Conservation (phyloP, 2,113 vertebrate species). For the Anseranas semipalmata region DNA sequence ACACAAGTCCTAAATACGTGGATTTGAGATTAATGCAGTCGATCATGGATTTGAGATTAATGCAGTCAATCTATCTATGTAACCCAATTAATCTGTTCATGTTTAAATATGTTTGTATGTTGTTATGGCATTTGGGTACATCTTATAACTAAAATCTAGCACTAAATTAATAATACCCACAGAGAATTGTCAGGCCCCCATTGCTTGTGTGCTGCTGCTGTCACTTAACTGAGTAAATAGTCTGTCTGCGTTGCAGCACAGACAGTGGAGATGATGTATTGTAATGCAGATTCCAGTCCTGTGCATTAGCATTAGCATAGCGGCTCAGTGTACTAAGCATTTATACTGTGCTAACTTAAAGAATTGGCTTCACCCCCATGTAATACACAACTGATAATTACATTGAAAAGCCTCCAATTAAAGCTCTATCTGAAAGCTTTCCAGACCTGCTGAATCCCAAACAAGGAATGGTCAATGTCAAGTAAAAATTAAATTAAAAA, state of each 20-base stretch:
- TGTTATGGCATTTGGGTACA: background rate
- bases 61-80: background rate
- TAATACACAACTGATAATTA: conserved; percentile 40
- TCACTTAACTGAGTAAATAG: background rate
- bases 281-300: background rate
- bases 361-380: background rate
- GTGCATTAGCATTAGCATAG: background rate
- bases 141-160: conserved; percentile 5
- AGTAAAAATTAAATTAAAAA: conserved; percentile 13
- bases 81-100: background rate
- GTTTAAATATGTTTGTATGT: background rate
- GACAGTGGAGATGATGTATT: background rate
- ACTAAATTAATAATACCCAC: conserved; percentile 18
- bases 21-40: background rate
- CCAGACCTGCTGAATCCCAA: background rate
- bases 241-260: background rate
- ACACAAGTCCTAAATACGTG: background rate
- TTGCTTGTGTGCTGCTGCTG: background rate
- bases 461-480: background rate
- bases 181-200: background rate
- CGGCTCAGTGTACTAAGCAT: background rate
- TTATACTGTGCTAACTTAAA: background rate
- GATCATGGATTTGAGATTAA: conserved; percentile 3
- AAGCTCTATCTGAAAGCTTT: conserved; percentile 9
- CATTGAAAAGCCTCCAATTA: conserved; percentile 33